A percentile compares a stretch with the other conserved stretches of the same genome.
Conservation (phyloP, 30 jellyfish, hydroid and myxozoan genomes). For the Sanderia malayensis region DNA sequence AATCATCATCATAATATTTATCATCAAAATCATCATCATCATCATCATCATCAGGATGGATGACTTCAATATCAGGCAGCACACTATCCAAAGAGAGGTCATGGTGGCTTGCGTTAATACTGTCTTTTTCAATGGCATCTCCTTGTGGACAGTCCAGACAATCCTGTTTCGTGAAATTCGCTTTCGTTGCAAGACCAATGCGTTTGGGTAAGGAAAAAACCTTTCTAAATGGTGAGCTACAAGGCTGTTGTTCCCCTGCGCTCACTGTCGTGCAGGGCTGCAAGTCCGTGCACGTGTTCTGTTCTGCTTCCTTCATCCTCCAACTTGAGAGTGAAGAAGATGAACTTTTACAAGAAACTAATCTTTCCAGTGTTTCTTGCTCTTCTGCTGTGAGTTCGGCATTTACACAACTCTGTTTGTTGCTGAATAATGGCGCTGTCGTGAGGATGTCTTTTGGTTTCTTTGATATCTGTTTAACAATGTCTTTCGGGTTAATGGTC, state of each 20-base stretch:
- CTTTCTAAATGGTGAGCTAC: neutral
- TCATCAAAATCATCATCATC: too few species aligned
- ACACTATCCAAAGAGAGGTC: neutral
- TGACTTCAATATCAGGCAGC: neutral
- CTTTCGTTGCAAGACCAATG: neutral
- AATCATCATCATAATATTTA: neutral
- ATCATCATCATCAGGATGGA: neutral
- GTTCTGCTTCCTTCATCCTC: neutral
- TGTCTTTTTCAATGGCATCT: neutral
- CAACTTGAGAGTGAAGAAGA: neutral
- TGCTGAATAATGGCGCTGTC: neutral
- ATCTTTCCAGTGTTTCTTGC: constrained; percentile 47
- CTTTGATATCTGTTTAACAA: constrained; percentile 36
- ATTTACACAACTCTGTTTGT: constrained; percentile 16
- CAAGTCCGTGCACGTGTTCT: too few species aligned
- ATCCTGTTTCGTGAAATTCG: neutral
- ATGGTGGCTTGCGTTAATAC: neutral
- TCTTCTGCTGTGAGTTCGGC: constrained; percentile 49
- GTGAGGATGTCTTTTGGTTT: constrained; percentile 39
- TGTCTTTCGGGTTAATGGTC: constrained; percentile 31
- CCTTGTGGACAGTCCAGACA: neutral
- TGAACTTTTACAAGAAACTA: constrained; percentile 33
- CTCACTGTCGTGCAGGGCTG: neutral
- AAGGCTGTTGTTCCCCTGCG: neutral
- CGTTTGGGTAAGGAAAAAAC: neutral